phyloP scores from a whole-genome alignment of 2,888 invertebrate species.

The Synanthedon tipuliformis region DNA sequence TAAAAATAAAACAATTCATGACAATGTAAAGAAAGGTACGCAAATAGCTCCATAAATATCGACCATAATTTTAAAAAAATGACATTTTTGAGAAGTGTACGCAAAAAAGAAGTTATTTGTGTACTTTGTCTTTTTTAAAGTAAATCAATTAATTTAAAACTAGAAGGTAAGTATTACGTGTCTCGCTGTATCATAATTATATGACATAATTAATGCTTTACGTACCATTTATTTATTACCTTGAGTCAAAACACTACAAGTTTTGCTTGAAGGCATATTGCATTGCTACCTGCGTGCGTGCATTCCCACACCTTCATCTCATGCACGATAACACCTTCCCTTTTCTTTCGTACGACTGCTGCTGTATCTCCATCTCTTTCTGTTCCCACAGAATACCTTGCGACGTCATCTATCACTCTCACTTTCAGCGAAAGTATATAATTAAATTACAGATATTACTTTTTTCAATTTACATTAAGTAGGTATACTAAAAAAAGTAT shows the following conservation, averaged over 20 bases:
- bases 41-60: too few relatives aligned
- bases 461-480: too few relatives aligned
- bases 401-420: slow-evolving; percentile 67
- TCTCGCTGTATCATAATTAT: too few relatives aligned
- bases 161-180: neutral
- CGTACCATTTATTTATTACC: neutral
- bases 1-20: too few relatives aligned
- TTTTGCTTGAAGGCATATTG: slow-evolving; percentile 27
- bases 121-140: too few relatives aligned
- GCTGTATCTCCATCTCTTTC: slow-evolving; percentile 16
- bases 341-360: slow-evolving; percentile 16
- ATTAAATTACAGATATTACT: slow-evolving; percentile 21
- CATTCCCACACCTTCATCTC: slow-evolving; percentile 50
- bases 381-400: slow-evolving; percentile 28
- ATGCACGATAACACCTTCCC: slow-evolving; percentile 15
- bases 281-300: slow-evolving; percentile 54
- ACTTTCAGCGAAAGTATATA: slow-evolving; percentile 46
- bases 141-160: neutral
- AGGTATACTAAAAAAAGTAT: neutral
- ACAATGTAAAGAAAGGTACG: too few relatives aligned
- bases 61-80: too few relatives aligned
- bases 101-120: too few relatives aligned
- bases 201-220: neutral
- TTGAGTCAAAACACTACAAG: slow-evolving; percentile 16
- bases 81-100: too few relatives aligned